phyloP scores from a whole-genome alignment of 2,888 invertebrate genomes.

The Incurvaria masculella region DNA sequence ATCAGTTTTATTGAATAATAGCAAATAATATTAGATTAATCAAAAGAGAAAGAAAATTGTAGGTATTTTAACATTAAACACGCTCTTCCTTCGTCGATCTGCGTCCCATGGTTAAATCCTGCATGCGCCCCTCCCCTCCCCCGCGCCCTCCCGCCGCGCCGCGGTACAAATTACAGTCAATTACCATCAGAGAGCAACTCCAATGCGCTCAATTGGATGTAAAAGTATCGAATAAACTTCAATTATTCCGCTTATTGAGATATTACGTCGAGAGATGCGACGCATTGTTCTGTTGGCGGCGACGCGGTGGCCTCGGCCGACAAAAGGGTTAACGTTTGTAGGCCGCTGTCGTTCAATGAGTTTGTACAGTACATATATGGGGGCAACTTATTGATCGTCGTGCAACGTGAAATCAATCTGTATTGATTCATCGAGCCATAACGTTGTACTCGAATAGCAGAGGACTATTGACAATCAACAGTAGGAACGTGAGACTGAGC shows the following conservation, averaged over 20 bases:
- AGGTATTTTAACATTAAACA: no score
- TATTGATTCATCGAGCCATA: no score
- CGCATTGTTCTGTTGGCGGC: neutral
- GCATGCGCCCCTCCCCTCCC: neutral
- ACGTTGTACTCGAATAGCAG: no score
- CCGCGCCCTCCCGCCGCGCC: neutral
- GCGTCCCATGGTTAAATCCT: neutral
- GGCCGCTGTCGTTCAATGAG: neutral
- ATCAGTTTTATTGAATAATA: no score
- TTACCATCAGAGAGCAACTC: neutral
- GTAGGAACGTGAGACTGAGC: no score
- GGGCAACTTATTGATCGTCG: neutral
- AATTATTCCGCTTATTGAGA: neutral
- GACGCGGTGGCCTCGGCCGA: neutral
- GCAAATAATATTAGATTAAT: no score
- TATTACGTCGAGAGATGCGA: neutral
- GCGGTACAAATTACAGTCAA: neutral
- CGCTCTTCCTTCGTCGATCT: no score
- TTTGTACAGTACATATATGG: neutral
- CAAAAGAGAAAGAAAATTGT: no score
- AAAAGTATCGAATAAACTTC: neutral
- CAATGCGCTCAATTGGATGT: neutral
- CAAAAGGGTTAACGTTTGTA: neutral
- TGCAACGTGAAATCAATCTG: neutral
- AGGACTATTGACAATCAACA: no score